Evolutionary conservation across 2,888 invertebrate species (phyloP), one percentile per base, ranked within the genome.

Genomic region (Neoascia interrupta): DNA sequence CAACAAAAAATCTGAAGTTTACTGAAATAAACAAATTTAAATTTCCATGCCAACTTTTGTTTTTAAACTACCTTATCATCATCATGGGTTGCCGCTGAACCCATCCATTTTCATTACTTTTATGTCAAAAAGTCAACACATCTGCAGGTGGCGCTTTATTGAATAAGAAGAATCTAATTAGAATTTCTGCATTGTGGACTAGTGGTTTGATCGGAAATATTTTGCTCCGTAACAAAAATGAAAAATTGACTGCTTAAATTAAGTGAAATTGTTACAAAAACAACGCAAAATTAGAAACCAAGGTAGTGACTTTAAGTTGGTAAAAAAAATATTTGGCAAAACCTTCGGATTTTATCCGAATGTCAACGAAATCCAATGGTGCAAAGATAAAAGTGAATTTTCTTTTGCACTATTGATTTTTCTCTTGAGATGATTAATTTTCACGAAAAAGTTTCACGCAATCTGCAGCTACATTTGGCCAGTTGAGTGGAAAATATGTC

Each of bases 371-470:
- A 34, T n/a, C 8, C 18, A 3, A 43, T 10, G 1, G 6, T n/a
- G 11, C 28, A 31, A 26, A 13, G 18, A 31, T 10, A 23, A 41
- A 54, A 15, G 15, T 43, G 37, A 28, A 19, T 66, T 68, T 53
- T 53, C 49, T 8, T 19, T 5, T 60, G 6, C 16, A 61, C 37
- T 79, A 79, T 79, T 79, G 79, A 79, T 79, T 79, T 79, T 79
- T 53, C 49, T 10, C 16, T 37, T 45, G 19, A 47, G 36, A 47
- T 39, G 36, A 64, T 26, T 19, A 64, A 64, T 64, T 72, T 79
- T 66, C 45, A 26, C 31, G 31, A 8, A 37, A 37, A 28, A 37
- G n/a, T 41, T 45, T 8, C 36, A 8, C 8, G n/a, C 5, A 54
- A 66, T 54, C 13, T 47, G 8, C 3, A 4, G 8, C 31, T n/a